Evolutionary conservation across 2,797 vertebrate genomes (phyloP).

Genomic region (Chaenodraco wilsoni): DNA sequence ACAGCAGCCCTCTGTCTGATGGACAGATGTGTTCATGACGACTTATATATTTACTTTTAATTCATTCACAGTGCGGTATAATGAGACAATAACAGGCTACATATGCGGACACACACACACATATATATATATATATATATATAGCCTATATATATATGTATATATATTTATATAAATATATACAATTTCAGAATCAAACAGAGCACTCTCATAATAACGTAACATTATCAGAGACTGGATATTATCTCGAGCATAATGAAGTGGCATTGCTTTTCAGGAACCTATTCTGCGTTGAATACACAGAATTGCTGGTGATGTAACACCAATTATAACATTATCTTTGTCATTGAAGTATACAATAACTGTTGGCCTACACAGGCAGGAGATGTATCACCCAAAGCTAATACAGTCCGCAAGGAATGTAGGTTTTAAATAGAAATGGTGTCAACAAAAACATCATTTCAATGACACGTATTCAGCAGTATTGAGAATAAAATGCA

Average conservation of each 20-base stretch:
- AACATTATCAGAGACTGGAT: too few relatives aligned
- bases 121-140: too few relatives aligned
- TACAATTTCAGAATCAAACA: too few relatives aligned
- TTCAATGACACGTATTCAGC: neutral
- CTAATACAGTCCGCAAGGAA: neutral
- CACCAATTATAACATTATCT: neutral
- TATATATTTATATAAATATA: too few relatives aligned
- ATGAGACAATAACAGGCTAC: too few relatives aligned
- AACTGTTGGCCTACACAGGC: neutral
- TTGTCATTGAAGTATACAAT: neutral
- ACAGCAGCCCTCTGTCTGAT: too few relatives aligned
- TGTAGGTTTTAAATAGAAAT: slow-evolving; percentile 1
- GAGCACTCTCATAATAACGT: too few relatives aligned
- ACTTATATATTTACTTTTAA: too few relatives aligned
- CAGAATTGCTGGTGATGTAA: slow-evolving; percentile 25
- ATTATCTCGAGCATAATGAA: neutral
- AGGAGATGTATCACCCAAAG: neutral
- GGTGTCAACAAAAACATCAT: slow-evolving; percentile 6
- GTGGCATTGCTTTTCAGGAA: neutral
- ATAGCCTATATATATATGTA: too few relatives aligned
- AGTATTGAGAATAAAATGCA: neutral
- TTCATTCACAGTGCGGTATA: too few relatives aligned
- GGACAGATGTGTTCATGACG: too few relatives aligned
- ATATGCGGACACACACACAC: too few relatives aligned
- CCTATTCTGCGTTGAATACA: slow-evolving; percentile 20